Base-by-base conservation (phyloP, 2,797 vertebrate species). In the Menidia menidia region DNA sequence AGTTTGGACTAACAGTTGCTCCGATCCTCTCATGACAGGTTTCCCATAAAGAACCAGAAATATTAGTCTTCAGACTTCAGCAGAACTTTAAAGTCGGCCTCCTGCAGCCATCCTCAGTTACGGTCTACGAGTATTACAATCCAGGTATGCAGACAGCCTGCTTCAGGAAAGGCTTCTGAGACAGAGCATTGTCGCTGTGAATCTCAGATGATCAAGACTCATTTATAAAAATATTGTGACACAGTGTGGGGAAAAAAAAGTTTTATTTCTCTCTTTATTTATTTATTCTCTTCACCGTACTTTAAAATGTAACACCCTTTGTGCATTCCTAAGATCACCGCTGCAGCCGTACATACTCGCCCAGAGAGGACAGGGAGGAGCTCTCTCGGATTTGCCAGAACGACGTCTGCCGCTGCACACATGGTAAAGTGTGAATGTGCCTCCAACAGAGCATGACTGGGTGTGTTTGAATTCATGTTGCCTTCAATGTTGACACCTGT, bases 1-100 rank as follows among this genome's bases (percentile, higher is more conserved):
- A 53, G 10, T n/a, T 61, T 33, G 12, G 19, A 41, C 3, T 57
- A 4, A 33, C n/a, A 18, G 0, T 5, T 42, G 18, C 4, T 9
- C 6, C 13, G 11, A 0, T 45, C 10, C 59, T 43, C 35, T 69
- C 16, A 30, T 61, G 13, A 9, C 68, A 93, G 93, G 92, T 94
- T 33, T 93, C 92, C 13, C 90, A 91, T 82, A 88, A 32, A 74
- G 85, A 90, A 48, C 86, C 80, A 6, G 93, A 95, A 35, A 77
- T 87, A 53, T 73, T 95, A 71, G 76, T 90, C 14, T 94, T 95
- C 84, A 89, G 89, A 71, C 90, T 95, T 4, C 85, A 92, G 72
- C 94, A 95, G 83, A 92, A 42, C 50, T 95, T 95, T 60, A 95
- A 89, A 89, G 92, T 94, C 0, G 90, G 94, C 31, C 86, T 93